Conservation (phyloP, 2,113 vertebrate species). For the Cepphus grylle region DNA sequence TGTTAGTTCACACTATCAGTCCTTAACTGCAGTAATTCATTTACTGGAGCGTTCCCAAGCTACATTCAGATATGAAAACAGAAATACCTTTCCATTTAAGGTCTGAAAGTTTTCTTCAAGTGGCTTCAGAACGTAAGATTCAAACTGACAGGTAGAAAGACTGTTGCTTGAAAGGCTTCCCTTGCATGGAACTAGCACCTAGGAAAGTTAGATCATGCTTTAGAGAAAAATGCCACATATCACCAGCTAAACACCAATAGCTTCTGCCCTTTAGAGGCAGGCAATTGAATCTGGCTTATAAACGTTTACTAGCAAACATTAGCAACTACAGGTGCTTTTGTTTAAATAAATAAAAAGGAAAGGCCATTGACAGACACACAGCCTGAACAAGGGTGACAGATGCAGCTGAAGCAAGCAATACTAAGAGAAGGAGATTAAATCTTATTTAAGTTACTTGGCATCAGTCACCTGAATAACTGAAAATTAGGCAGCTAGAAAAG, state of each 20-base stretch:
- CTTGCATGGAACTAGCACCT: conserved; percentile 91
- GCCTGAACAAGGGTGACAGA: neutral
- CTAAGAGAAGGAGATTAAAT: neutral
- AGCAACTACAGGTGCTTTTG: neutral
- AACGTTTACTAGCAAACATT: neutral
- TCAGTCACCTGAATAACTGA: neutral
- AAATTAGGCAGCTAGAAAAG: neutral
- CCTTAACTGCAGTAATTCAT: neutral
- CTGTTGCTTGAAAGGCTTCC: conserved; percentile 78
- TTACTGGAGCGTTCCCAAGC: neutral
- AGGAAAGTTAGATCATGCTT: neutral
- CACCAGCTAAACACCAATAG: neutral
- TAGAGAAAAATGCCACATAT: neutral
- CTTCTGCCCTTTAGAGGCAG: neutral
- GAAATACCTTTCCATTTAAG: conserved; percentile 87
- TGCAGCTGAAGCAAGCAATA: neutral
- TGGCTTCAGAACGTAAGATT: conserved; percentile 86
- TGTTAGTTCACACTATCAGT: neutral
- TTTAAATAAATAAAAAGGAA: neutral
- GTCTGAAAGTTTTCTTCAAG: conserved; percentile 84
- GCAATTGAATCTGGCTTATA: neutral
- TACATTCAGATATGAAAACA: neutral
- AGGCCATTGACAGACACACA: neutral
- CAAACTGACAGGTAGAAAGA: conserved; percentile 82
- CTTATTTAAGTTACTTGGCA: neutral